phyloP scores from a whole-genome alignment of 2,888 invertebrate species.

The Bruchidius siliquastri region DNA sequence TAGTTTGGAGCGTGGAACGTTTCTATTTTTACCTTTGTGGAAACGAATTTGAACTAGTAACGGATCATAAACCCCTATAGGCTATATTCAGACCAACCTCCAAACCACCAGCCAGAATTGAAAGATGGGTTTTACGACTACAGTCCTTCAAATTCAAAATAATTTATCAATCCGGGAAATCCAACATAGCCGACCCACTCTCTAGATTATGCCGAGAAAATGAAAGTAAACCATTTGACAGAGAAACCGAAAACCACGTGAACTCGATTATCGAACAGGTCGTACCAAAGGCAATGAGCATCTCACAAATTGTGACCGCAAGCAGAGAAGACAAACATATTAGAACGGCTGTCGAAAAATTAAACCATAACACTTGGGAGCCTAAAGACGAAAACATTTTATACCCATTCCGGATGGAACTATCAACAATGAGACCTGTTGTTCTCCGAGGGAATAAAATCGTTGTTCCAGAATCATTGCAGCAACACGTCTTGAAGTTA shows the following conservation, averaged over 20 bases:
- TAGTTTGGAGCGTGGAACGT: slow-evolving; percentile 41
- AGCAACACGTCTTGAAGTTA: slow-evolving; percentile 12
- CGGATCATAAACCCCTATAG: slow-evolving; percentile 39
- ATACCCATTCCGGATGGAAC: slow-evolving; percentile 18
- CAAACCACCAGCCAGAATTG: slow-evolving; percentile 24
- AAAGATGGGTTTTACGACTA: slow-evolving; percentile 28
- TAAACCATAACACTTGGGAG: slow-evolving; percentile 15
- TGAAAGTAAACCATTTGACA: slow-evolving; percentile 15
- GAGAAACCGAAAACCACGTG: slow-evolving; percentile 19
- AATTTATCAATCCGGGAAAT: slow-evolving; percentile 23
- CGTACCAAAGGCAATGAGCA: slow-evolving; percentile 18
- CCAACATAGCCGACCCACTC: slow-evolving; percentile 27
- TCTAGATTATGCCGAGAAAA: slow-evolving; percentile 20
- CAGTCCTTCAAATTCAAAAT: slow-evolving; percentile 24
- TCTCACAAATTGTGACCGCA: slow-evolving; percentile 11
- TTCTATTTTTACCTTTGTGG: slow-evolving; percentile 44
- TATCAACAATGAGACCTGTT: slow-evolving; percentile 21
- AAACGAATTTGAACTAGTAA: slow-evolving; percentile 37
- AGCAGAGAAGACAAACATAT: slow-evolving; percentile 10
- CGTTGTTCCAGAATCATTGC: slow-evolving; percentile 19
- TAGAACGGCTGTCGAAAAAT: slow-evolving; percentile 5
- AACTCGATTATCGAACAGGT: slow-evolving; percentile 14
- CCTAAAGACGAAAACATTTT: slow-evolving; percentile 16
- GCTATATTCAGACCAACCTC: slow-evolving; percentile 30
- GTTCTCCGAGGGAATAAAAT: slow-evolving; percentile 22